phyloP scores from a whole-genome alignment of 2,888 invertebrate species.

The Iphiclides podalirius region DNA sequence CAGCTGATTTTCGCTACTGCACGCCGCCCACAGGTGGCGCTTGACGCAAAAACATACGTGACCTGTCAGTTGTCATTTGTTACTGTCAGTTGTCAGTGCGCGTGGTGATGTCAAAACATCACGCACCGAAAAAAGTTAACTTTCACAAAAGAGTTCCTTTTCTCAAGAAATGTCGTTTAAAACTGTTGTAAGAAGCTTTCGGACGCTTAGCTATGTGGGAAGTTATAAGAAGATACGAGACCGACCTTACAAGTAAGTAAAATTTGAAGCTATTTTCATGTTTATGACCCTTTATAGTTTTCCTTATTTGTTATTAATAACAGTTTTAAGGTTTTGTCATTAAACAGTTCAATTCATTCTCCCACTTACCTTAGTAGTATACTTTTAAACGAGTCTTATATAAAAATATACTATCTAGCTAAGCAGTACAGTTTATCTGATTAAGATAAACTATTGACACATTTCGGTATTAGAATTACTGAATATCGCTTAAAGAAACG shows the following conservation, averaged over 20 bases:
- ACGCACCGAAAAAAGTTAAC: slow-evolving; percentile 1
- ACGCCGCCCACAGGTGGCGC: slow-evolving; percentile 49
- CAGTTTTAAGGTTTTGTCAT: not conserved
- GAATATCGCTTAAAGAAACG: not conserved
- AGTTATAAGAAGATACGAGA: slow-evolving; percentile 61
- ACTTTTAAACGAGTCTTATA: not conserved
- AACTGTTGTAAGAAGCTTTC: slow-evolving; percentile 55
- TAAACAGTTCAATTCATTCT: not conserved
- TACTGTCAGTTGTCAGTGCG: slow-evolving; percentile 37
- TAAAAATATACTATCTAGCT: not conserved
- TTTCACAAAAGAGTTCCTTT: slow-evolving; percentile 11
- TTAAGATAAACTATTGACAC: slow-evolving; percentile 24
- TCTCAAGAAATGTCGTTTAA: slow-evolving; percentile 55
- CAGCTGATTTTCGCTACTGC: slow-evolving; percentile 61
- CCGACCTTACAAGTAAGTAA: slow-evolving; percentile 60
- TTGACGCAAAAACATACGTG: slow-evolving; percentile 40
- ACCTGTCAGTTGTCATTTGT: slow-evolving; percentile 30
- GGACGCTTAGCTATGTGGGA: slow-evolving; percentile 61
- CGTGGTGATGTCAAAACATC: slow-evolving; percentile 32
- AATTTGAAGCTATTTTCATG: not conserved
- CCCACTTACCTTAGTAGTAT: not conserved
- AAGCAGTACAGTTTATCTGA: slow-evolving; percentile 10
- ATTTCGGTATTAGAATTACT: not conserved
- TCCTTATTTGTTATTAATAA: too few species aligned
- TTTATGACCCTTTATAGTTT: too few species aligned